phyloP scores from a whole-genome alignment of 2,888 invertebrate species.

The Tridacna crocea region DNA sequence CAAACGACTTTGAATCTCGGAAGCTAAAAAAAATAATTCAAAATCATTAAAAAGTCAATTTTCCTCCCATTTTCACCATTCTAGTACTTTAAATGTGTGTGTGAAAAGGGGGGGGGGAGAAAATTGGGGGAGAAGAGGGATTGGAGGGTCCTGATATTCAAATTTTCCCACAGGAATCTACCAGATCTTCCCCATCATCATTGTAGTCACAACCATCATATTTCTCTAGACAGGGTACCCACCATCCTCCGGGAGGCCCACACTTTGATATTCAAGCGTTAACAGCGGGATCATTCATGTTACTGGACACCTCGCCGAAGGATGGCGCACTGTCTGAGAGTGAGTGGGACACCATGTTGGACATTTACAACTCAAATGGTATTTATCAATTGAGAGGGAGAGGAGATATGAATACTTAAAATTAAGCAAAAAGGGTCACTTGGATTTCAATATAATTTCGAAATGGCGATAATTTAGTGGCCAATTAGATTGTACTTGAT shows the following conservation, averaged over 20 bases:
- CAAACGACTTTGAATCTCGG: too few species aligned
- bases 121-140: too few species aligned
- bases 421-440: too few species aligned
- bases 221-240: background rate
- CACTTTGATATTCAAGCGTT: background rate
- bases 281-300: background rate
- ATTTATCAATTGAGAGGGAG: background rate
- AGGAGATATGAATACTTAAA: background rate
- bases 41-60: too few species aligned
- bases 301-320: background rate
- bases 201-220: background rate
- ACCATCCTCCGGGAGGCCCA: background rate
- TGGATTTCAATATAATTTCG: background rate
- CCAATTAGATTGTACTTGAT: background rate
- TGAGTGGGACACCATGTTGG: conserved; percentile 15
- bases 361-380: conserved; percentile 14
- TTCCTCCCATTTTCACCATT: too few species aligned
- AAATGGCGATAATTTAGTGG: background rate
- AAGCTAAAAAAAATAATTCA: too few species aligned
- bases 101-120: too few species aligned
- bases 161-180: too few species aligned
- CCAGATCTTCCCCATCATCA: too few species aligned
- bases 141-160: too few species aligned
- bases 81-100: too few species aligned
- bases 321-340: conserved; percentile 15